A percentile compares a stretch with the other conserved stretches of the same genome.
Conservation (phyloP, 2,113 vertebrate species). For the Entomyzon cyanotis region DNA sequence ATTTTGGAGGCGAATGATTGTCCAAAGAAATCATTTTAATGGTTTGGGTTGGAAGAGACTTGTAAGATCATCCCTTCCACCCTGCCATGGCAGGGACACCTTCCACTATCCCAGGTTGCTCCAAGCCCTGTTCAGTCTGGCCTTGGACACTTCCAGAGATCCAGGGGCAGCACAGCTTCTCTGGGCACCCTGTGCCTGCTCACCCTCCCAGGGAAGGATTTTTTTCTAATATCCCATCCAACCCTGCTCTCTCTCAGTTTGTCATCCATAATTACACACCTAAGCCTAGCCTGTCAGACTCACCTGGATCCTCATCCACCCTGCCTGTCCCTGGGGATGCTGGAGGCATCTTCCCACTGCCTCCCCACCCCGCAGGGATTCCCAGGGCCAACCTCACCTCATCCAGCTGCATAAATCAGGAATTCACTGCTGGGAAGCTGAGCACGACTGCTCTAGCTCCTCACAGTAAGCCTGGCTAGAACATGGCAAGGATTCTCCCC, state of each 20-base stretch:
- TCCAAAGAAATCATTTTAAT: not conserved
- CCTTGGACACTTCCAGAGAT: not conserved
- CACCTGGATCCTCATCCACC: not conserved
- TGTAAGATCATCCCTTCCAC: not conserved
- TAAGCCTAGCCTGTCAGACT: not conserved
- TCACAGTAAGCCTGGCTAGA: not conserved
- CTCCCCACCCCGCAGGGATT: not conserved
- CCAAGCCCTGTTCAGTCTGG: rapidly evolving
- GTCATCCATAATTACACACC: not conserved
- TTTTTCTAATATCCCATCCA: not conserved
- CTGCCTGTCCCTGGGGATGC: not conserved
- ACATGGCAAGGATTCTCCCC: conserved; percentile 49
- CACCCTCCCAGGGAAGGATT: rapidly evolving
- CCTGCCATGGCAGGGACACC: not conserved
- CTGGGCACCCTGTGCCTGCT: not conserved
- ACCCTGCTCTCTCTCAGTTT: not conserved
- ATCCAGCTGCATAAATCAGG: not conserved
- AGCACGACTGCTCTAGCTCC: conserved; percentile 51
- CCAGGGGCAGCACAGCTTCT: not conserved
- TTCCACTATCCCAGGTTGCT: rapidly evolving
- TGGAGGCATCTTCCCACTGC: not conserved
- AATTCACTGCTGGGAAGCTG: conserved; percentile 15
- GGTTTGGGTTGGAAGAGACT: not conserved
- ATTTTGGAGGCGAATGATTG: not conserved
- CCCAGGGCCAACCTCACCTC: not conserved